These are phyloP conservation scores for Chondrosia reniformis DNA, from an alignment of 37 sponge, comb jelly and placozoan genomes.

Conservation along the genomic window DNA sequence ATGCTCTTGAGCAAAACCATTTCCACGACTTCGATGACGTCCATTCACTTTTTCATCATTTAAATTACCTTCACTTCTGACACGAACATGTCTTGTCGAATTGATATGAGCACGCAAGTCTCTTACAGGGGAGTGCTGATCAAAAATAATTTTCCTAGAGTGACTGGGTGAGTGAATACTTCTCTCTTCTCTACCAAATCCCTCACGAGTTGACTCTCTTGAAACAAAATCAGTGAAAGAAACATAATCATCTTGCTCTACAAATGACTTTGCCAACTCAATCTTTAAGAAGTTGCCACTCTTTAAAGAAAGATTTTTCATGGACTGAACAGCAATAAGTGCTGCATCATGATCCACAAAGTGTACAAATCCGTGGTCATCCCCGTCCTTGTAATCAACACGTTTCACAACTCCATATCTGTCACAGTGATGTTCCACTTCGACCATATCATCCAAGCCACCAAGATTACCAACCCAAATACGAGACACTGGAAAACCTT, in stretches of 20 bases:
- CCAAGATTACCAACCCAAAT: conserved; percentile 78
- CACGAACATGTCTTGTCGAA: not conserved
- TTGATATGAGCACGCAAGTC: conserved; percentile 15
- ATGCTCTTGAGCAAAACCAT: not conserved
- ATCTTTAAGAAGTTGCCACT: conserved; percentile 42
- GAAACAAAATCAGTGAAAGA: not conserved
- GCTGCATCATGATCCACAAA: conserved; percentile 78
- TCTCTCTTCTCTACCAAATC: conserved; percentile 8
- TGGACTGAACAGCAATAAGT: conserved; percentile 46
- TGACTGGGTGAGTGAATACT: not conserved
- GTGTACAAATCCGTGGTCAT: conserved; percentile 70
- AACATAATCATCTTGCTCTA: not conserved
- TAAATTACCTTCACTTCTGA: not conserved
- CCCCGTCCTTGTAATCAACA: conserved; percentile 69
- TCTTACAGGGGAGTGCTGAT: not conserved
- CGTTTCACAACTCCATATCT: conserved; percentile 83
- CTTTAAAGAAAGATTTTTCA: conserved; percentile 35
- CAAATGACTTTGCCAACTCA: conserved; percentile 27
- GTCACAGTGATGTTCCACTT: conserved; percentile 80
- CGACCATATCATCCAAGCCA: conserved; percentile 44
- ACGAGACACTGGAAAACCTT: conserved; percentile 68
- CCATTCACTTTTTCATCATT: not conserved
- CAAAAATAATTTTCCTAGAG: not conserved
- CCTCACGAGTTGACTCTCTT: not conserved
- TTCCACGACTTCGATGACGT: not conserved